Percentiles rank a stretch among this genome's conserved stretches.
Conservation (phyloP, 1,140 invertebrate genomes). For the Thalassaphorura encarpata region DNA sequence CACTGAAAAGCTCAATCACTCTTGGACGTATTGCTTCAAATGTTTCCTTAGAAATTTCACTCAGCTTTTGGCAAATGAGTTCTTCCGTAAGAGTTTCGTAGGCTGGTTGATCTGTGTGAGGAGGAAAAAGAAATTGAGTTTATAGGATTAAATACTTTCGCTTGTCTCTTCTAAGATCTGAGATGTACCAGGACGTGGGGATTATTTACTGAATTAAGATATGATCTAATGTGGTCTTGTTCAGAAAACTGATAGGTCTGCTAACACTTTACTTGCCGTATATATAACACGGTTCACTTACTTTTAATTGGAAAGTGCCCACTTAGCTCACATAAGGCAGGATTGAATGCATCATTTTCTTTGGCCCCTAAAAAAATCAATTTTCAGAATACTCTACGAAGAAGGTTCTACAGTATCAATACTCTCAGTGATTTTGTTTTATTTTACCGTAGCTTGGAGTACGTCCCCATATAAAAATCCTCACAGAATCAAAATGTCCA, state of each 20-base stretch:
- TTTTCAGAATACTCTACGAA: background rate
- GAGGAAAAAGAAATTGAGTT: too few species aligned
- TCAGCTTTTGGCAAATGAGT: conserved; percentile 12
- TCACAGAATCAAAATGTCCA: conserved; percentile 37
- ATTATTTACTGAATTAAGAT: too few species aligned
- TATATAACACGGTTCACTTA: conserved; percentile 38
- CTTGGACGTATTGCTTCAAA: conserved; percentile 13
- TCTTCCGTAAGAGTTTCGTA: conserved; percentile 39
- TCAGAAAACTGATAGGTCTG: too few species aligned
- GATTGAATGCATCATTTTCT: conserved; percentile 45
- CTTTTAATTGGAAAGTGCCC: conserved; percentile 55
- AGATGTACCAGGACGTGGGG: conserved; percentile 2
- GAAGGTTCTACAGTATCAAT: background rate
- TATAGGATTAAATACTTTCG: too few species aligned
- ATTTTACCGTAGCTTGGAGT: conserved; percentile 39
- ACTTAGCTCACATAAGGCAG: conserved; percentile 54
- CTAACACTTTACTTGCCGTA: too few species aligned
- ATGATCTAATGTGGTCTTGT: too few species aligned
- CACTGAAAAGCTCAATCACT: too few species aligned
- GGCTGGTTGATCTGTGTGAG: conserved; percentile 39
- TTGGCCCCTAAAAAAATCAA: conserved; percentile 41
- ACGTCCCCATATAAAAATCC: conserved; percentile 55
- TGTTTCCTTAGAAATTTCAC: conserved; percentile 21
- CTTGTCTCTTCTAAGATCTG: too few species aligned
- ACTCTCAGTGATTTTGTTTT: background rate